Percentiles rank a stretch among this genome's conserved stretches.
Conservation (phyloP, 2,888 invertebrate genomes). For the Aethes cnicana region DNA sequence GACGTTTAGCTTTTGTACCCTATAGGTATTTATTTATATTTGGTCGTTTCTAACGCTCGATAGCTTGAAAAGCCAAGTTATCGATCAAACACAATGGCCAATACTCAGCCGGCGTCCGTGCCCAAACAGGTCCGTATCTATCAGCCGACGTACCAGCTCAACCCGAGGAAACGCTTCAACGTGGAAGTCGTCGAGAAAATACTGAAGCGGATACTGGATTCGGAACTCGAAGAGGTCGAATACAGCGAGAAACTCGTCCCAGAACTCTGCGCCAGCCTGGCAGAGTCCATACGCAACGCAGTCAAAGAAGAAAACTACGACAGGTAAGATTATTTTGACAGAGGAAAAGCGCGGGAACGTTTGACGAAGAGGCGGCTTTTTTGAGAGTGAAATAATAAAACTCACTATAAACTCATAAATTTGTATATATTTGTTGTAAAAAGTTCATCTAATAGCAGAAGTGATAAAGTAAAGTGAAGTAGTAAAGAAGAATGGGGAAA, state of each 20-base stretch:
- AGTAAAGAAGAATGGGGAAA: too few relatives aligned
- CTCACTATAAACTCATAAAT: too few relatives aligned
- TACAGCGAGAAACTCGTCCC: conserved; percentile 83
- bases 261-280: conserved; percentile 80
- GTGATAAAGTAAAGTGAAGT: too few relatives aligned
- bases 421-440: too few relatives aligned
- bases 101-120: conserved; percentile 36
- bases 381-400: too few relatives aligned
- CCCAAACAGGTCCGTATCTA: conserved; percentile 72
- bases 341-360: not conserved
- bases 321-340: conserved; percentile 68
- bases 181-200: conserved; percentile 83
- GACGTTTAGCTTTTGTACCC: too few relatives aligned
- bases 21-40: too few relatives aligned
- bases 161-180: conserved; percentile 84
- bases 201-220: conserved; percentile 80
- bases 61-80: conserved; percentile 32
- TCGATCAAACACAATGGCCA: conserved; percentile 64
- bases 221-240: conserved; percentile 83
- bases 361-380: too few relatives aligned
- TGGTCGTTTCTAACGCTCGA: too few relatives aligned
- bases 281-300: conserved; percentile 82
- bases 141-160: conserved; percentile 85
- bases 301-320: conserved; percentile 86
- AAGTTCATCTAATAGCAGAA: too few relatives aligned